phyloP scores from a whole-genome alignment of 2,113 vertebrate species.

The Megalops atlanticus region DNA sequence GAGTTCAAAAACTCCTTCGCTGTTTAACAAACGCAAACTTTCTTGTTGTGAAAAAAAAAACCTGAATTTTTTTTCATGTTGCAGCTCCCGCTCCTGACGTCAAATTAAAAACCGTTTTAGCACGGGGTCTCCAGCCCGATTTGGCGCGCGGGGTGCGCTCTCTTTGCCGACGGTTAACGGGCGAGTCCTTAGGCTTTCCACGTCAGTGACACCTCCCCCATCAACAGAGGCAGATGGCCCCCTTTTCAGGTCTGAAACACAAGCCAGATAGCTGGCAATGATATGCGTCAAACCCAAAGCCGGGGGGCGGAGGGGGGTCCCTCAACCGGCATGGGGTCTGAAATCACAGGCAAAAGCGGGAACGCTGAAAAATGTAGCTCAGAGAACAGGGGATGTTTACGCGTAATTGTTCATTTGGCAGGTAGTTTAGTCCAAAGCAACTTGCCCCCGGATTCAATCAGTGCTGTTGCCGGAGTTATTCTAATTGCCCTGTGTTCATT shows the following conservation, averaged over 20 bases:
- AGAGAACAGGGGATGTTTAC: conserved; percentile 9
- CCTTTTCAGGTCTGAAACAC: neutral
- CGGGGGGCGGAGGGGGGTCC: neutral
- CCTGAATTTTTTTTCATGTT: too few relatives aligned
- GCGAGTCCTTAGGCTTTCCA: neutral
- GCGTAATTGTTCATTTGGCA: neutral
- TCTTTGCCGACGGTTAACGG: conserved; percentile 1
- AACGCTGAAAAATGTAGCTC: neutral
- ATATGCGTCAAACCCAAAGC: neutral
- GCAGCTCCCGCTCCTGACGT: neutral
- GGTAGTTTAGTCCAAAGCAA: neutral
- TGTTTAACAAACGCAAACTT: neutral
- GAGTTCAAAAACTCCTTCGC: neutral
- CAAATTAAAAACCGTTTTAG: neutral
- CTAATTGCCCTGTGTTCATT: neutral
- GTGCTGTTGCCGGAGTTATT: neutral
- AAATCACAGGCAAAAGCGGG: neutral
- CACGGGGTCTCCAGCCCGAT: neutral
- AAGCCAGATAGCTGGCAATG: neutral
- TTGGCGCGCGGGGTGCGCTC: neutral
- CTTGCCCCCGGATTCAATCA: neutral
- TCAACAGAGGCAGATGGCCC: conserved; percentile 27
- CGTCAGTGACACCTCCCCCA: neutral
- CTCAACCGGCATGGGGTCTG: neutral
- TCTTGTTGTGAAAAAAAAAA: neutral